Base-by-base conservation (phyloP, 2,113 vertebrate genomes). In the Scartelaos histophorus region DNA sequence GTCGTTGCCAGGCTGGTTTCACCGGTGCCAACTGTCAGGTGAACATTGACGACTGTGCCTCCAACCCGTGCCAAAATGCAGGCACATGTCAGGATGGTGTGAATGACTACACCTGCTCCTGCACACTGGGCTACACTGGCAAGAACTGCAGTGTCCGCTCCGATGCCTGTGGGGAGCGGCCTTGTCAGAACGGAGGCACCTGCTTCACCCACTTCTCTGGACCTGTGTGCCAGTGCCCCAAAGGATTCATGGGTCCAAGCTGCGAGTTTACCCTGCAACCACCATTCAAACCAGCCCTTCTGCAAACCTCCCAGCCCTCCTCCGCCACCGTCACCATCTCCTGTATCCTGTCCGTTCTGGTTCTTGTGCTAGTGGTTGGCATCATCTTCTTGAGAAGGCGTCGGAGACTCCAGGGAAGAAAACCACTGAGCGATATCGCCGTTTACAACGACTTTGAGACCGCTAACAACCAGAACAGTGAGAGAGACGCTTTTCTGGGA, bases 191-290 rank as follows among this genome's bases (percentile, higher is more conserved):
- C 9, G 94, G 96, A 0, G 96, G 94, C 58, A 95, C 94, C 0
- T 97, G 96, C 89, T 97, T 94, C 85, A 96, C 95, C 12, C 96
- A 98, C 81, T 96, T 97, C 84, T 94, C 94, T 0, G 96, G 96
- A 17, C 94, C 95, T 0, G 94, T 97, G 13, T 97, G 96, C 66
- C 94, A 96, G 84, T 97, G 96, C 38, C 90, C 94, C 0, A 91
- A 92, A 0, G 95, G 95, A 21, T 97, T 94, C 54, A 97, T 97
- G 96, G 96, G 96, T 3, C 75, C 92, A 0, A 94, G 93, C 7
- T 97, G 96, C 0, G 95, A 97, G 89, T 95, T 96, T 70, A 90
- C 89, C 0, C 93, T 97, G 0, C 85, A 87, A 75, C 77, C 90
- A 21, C 88, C 69, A 12, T 84, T 91, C 78, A 90, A 90, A 69